Conservation (phyloP, 2,797 vertebrate species). For the Danio tinwini region DNA sequence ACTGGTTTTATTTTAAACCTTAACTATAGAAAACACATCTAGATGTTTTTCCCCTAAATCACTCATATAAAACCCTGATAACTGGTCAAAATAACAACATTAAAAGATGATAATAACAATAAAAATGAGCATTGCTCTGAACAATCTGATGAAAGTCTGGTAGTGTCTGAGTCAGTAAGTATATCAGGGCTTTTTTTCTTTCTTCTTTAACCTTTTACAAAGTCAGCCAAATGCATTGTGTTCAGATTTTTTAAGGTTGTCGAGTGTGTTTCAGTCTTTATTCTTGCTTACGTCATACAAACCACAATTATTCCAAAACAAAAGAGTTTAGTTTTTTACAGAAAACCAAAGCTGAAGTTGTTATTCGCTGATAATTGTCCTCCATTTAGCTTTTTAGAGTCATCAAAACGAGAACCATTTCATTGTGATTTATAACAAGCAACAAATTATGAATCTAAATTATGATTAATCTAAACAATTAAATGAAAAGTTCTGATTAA, state of each 20-base stretch:
- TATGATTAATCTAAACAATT: not conserved
- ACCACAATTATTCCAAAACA: not conserved
- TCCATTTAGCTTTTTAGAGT: not conserved
- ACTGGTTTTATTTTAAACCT: too few species aligned
- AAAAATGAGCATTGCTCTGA: too few species aligned
- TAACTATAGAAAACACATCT: too few species aligned
- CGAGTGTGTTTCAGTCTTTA: not conserved
- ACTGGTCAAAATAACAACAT: too few species aligned
- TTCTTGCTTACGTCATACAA: not conserved
- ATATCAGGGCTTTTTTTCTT: not conserved
- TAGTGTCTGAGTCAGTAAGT: not conserved
- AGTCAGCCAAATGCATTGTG: not conserved
- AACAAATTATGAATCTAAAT: not conserved
- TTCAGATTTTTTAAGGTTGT: conserved; percentile 5
- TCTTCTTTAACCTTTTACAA: not conserved
- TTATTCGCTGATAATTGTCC: conserved; percentile 3
- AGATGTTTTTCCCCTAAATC: too few species aligned
- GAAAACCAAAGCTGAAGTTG: not conserved
- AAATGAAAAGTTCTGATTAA: not conserved
- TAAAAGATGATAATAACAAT: too few species aligned
- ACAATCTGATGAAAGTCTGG: too few species aligned
- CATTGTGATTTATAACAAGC: not conserved
- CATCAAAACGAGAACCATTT: not conserved
- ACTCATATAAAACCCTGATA: too few species aligned
- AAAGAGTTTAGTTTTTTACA: not conserved